Conservation (phyloP, 2,888 invertebrate genomes). For the Drosophila leonis region DNA sequence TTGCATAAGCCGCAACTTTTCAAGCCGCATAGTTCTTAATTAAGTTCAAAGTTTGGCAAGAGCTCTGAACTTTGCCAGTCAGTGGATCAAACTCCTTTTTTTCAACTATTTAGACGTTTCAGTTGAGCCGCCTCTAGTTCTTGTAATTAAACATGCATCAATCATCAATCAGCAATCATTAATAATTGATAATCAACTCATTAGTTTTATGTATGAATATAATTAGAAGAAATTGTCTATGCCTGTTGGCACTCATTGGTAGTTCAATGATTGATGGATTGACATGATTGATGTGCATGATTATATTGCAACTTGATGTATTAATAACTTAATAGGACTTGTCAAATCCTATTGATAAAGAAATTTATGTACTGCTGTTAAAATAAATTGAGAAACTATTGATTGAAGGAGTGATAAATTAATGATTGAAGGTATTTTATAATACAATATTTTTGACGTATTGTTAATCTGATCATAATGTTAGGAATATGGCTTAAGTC, state of each 20-base stretch:
- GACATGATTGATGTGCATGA: too few relatives aligned
- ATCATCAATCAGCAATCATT: neutral
- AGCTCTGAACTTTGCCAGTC: conserved; percentile 20
- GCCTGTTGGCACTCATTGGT: too few relatives aligned
- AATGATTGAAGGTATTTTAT: neutral
- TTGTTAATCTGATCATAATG: too few relatives aligned
- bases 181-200: neutral
- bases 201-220: neutral
- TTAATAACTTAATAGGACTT: too few relatives aligned
- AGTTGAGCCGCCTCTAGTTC: neutral
- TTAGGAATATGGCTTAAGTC: too few relatives aligned
- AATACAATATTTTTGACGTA: too few relatives aligned
- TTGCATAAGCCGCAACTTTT: conserved; percentile 55
- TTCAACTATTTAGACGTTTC: conserved; percentile 8
- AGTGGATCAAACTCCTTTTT: conserved; percentile 1
- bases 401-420: neutral
- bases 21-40: conserved; percentile 52
- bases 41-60: conserved; percentile 48
- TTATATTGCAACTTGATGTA: too few relatives aligned
- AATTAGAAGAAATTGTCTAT: too few relatives aligned
- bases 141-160: neutral
- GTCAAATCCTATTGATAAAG: too few relatives aligned
- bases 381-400: neutral
- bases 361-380: too few relatives aligned
- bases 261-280: too few relatives aligned